Percentiles rank a stretch among this genome's conserved stretches.
Evolutionary conservation across 2,113 vertebrate species (phyloP).

Genomic region (Gnathonemus echidnorhynchus): DNA sequence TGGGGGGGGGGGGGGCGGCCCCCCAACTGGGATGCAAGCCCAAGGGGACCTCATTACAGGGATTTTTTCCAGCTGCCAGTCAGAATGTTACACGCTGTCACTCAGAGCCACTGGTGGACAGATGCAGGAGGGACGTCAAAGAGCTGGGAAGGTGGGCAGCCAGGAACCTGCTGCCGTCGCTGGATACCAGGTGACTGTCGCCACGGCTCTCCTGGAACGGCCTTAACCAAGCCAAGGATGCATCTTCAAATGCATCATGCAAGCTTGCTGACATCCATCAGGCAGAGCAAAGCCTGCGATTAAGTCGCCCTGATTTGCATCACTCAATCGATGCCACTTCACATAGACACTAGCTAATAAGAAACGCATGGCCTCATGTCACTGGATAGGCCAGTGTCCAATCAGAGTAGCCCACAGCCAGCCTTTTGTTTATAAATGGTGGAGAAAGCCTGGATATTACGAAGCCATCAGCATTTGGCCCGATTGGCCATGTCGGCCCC

Average conservation of each 20-base stretch:
- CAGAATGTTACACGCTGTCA: neutral
- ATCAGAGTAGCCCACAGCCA: neutral
- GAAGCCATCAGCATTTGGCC: neutral
- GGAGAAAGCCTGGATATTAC: neutral
- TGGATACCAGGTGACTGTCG: neutral
- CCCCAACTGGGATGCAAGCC: neutral
- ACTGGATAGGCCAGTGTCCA: neutral
- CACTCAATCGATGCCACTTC: neutral
- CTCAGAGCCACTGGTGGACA: neutral
- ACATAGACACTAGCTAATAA: neutral
- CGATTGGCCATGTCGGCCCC: neutral
- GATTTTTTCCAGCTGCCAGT: constrained; percentile 9
- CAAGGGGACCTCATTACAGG: constrained; percentile 15
- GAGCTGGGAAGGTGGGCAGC: neutral
- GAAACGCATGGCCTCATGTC: neutral
- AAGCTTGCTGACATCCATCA: neutral
- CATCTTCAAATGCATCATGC: neutral
- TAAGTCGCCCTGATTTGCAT: neutral
- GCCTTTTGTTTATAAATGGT: neutral
- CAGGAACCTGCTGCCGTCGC: neutral
- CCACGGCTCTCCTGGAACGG: neutral
- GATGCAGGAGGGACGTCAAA: neutral
- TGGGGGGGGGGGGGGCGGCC: neutral
- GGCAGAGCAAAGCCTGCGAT: neutral
- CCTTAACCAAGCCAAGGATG: neutral